These are phyloP conservation scores for Scomber scombrus DNA, from an alignment of 2,113 vertebrate species.

Conservation along the genomic window DNA sequence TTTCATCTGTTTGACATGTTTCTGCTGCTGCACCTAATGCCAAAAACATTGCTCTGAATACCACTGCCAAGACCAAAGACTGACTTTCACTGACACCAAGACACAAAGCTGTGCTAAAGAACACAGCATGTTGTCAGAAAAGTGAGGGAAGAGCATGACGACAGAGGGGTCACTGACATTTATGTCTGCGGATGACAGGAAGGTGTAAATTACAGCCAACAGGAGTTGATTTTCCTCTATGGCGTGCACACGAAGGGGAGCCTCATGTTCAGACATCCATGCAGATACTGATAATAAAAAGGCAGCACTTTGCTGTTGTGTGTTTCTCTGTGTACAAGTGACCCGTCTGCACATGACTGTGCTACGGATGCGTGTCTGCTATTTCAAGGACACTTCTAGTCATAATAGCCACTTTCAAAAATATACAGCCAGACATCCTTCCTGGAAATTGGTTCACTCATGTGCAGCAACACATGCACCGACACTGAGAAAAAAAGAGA, in stretches of 20 bases:
- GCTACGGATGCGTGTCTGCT: conserved; percentile 31
- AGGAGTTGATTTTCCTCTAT: conserved; percentile 30
- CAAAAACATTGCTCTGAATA: conserved; percentile 33
- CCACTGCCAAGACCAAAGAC: conserved; percentile 9
- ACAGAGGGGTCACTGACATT: conserved; percentile 55
- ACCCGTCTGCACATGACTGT: conserved; percentile 20
- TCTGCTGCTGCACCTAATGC: background rate
- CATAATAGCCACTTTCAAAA: conserved; percentile 24
- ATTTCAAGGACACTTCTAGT: conserved; percentile 44
- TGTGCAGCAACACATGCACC: background rate
- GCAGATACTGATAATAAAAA: conserved; percentile 17
- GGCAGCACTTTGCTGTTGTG: background rate
- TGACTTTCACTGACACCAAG: conserved; percentile 18
- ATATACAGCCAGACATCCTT: conserved; percentile 52
- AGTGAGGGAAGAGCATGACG: conserved; percentile 17
- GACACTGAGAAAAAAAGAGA: background rate
- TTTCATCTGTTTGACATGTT: background rate
- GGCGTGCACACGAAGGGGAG: conserved; percentile 4
- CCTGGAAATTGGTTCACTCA: conserved; percentile 13
- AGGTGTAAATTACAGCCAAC: conserved; percentile 64
- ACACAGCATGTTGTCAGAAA: conserved; percentile 20
- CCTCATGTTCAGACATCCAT: conserved; percentile 6
- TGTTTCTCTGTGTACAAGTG: background rate
- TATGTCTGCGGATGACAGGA: conserved; percentile 40
- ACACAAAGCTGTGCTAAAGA: conserved; percentile 18